Conservation (phyloP, 2,113 vertebrate genomes). For the Scatophagus argus region DNA sequence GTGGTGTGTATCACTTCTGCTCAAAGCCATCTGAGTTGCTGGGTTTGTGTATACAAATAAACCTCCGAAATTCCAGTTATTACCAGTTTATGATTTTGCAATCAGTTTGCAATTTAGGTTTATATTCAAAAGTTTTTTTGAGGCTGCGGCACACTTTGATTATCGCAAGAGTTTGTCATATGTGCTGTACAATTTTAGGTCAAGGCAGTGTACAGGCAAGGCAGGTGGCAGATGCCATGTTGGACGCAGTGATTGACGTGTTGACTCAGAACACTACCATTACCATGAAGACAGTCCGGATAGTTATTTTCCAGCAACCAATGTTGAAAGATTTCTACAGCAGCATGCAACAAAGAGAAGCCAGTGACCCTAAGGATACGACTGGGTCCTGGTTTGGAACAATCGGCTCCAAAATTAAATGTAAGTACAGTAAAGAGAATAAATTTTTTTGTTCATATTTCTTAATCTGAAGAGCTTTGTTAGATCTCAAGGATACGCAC, state of each 20-base stretch:
- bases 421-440: constrained; percentile 46
- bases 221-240: constrained; percentile 81
- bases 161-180: not conserved
- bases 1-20: not conserved
- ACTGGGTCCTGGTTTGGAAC: not conserved
- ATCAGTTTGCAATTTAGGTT: not conserved
- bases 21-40: not conserved
- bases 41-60: not conserved
- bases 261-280: constrained; percentile 47
- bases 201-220: constrained; percentile 70
- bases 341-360: constrained; percentile 73
- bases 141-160: not conserved
- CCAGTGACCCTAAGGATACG: constrained; percentile 19
- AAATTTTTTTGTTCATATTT: not conserved
- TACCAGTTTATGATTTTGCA: not conserved
- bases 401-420: constrained; percentile 21
- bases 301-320: constrained; percentile 78
- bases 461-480: too few species aligned
- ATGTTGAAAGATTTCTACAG: constrained; percentile 79
- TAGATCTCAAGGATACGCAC: too few species aligned
- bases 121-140: not conserved
- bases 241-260: constrained; percentile 77
- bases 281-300: constrained; percentile 65
- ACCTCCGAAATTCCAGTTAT: not conserved
- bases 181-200: constrained; percentile 59